Conservation (phyloP, 2,888 invertebrate genomes). For the Cheilosia soror region DNA sequence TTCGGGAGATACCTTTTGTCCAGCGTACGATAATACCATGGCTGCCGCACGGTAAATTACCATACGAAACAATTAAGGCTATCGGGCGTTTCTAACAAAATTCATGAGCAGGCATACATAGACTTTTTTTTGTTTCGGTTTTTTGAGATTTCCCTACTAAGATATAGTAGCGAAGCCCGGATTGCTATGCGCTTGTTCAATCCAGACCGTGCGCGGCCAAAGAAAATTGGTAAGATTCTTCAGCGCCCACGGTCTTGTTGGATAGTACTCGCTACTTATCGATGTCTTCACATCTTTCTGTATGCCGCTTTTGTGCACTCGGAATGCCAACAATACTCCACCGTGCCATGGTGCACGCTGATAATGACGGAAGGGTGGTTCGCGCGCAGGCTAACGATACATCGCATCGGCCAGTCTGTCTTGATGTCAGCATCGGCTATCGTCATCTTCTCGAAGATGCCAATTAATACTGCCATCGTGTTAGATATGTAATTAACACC, state of each 20-base stretch:
- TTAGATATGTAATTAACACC: slow-evolving; percentile 74
- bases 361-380: slow-evolving; percentile 71
- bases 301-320: slow-evolving; percentile 42
- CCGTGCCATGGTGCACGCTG: slow-evolving; percentile 40
- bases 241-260: slow-evolving; percentile 61
- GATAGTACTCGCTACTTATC: slow-evolving; percentile 56
- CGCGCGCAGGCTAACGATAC: slow-evolving; percentile 17
- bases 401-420: slow-evolving; percentile 24
- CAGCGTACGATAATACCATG: slow-evolving; percentile 12
- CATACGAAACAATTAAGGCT: slow-evolving; percentile 75
- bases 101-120: slow-evolving; percentile 54
- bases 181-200: slow-evolving; percentile 48
- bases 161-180: slow-evolving; percentile 33
- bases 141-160: slow-evolving; percentile 29
- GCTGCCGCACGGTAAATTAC: slow-evolving; percentile 63
- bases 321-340: slow-evolving; percentile 59
- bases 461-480: slow-evolving; percentile 70
- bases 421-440: slow-evolving; percentile 50
- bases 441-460: slow-evolving; percentile 64
- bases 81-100: slow-evolving; percentile 71
- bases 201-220: slow-evolving; percentile 41
- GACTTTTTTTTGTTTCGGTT: slow-evolving; percentile 22
- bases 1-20: slow-evolving; percentile 37
- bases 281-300: slow-evolving; percentile 46
- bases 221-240: slow-evolving; percentile 66